Evolutionary conservation across 53 echinoderm and acorn worm species (phyloP).

Genomic region (Echinarachnius parma): DNA sequence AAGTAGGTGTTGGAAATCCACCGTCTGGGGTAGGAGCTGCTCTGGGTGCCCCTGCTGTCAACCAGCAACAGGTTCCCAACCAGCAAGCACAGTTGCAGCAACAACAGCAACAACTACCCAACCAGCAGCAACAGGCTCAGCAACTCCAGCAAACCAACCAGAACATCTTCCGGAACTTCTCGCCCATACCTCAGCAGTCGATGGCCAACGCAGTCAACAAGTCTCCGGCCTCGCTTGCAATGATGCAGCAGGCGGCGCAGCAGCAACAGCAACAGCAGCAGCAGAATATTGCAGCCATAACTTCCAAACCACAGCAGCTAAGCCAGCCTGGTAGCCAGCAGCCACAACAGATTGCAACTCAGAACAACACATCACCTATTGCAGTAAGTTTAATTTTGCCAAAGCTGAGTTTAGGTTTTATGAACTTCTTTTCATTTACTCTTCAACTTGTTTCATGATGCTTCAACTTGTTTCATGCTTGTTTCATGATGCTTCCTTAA

Average conservation of each 20-base stretch:
- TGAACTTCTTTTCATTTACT: too few relatives aligned
- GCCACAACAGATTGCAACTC: constrained; percentile 42
- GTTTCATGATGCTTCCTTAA: too few relatives aligned
- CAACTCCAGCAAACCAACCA: constrained; percentile 57
- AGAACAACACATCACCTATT: constrained; percentile 37
- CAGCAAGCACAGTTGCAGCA: constrained; percentile 46
- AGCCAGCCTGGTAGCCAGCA: constrained; percentile 19
- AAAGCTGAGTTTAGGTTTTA: too few relatives aligned
- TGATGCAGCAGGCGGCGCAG: constrained; percentile 48
- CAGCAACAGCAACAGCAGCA: constrained; percentile 30
- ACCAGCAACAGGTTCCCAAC: constrained; percentile 21
- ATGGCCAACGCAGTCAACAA: constrained; percentile 43
- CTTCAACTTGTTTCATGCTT: too few relatives aligned
- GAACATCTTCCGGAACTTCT: constrained; percentile 90
- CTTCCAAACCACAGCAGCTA: constrained; percentile 31
- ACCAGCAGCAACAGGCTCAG: constrained; percentile 37
- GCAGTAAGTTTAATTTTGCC: constrained; percentile 42
- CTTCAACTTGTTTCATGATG: too few relatives aligned
- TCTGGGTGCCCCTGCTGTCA: background rate
- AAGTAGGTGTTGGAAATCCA: background rate
- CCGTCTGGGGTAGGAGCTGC: background rate
- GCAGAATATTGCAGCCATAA: too few relatives aligned
- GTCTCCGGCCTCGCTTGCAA: constrained; percentile 36
- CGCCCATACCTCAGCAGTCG: constrained; percentile 70
- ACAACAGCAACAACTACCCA: constrained; percentile 49